Base-by-base conservation (phyloP, 2,113 vertebrate genomes). In the Prolemur simus region DNA sequence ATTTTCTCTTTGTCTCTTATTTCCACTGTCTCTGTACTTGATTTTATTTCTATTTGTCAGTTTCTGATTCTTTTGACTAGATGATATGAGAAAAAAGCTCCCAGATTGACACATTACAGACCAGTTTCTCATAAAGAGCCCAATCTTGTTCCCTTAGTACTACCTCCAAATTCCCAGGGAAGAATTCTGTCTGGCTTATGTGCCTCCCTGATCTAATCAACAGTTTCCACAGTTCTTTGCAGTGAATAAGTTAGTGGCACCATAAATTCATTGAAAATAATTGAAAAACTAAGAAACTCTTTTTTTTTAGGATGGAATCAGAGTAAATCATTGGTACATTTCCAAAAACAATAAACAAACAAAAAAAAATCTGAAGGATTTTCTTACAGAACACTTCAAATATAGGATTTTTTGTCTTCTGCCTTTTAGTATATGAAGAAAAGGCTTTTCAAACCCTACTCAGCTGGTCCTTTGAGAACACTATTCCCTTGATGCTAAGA, bases 51-150 rank as follows among this genome's bases (percentile, higher is more conserved):
- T 47, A 54, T 45, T 39, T 45, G 58, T 15, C 27, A 56, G 14
- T 56, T 83, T 83, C 69, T 69, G n/a, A 82, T 91, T 91, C 60
- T 64, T 56, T 21, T 93, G 29, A 94, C 34, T 94, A 78, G 27
- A 63, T 34, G 18, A 82, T 8, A 39, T 52, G 21, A 87, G 42
- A 23, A 45, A 68, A 87, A 87, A 80, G 23, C 6, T 37, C 18
- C 45, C 52, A 71, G 25, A 54, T 52, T 39, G 21, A 54, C 15
- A 49, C 34, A 23, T 58, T 12, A 82, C 23, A 81, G 74, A 93
- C n/a, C 87, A 86, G 45, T 63, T 83, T 87, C 76, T 91, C 76
- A 69, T 23, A 74, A 47, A 64, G 54, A 78, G 11, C 42, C 37
- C 58, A 87, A 63, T 21, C n/a, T 69, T 56, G 66, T 20, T 88